These are phyloP conservation scores for Hypotaenidia philippensis DNA, from an alignment of 2,797 vertebrate species.

Conservation along the genomic window DNA sequence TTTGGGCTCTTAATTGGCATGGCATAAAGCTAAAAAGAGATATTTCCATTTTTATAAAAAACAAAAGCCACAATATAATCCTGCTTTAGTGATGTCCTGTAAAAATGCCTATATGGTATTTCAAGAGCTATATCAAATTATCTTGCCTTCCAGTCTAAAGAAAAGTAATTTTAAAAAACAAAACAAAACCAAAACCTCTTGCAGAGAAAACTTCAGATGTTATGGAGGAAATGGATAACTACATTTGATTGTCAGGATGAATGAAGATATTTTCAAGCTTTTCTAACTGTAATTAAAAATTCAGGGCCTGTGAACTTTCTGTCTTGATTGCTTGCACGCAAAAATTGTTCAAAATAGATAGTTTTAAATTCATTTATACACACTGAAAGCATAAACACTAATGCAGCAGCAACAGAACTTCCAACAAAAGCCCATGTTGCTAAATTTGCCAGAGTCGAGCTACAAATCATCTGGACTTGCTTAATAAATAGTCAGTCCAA, in stretches of 20 bases:
- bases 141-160: not conserved
- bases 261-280: not conserved
- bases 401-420: not conserved
- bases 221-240: not conserved
- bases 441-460: slow-evolving; percentile 26
- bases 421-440: not conserved
- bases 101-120: not conserved
- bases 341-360: not conserved
- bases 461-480: not conserved
- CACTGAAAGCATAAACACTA: not conserved
- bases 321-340: not conserved
- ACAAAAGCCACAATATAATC: not conserved
- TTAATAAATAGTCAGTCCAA: slow-evolving; percentile 20
- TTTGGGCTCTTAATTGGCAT: not conserved
- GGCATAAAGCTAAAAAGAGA: not conserved
- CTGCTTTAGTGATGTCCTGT: not conserved
- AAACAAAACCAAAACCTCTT: not conserved
- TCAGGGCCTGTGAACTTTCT: not conserved
- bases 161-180: not conserved
- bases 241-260: not conserved
- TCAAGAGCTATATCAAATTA: not conserved
- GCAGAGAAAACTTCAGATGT: not conserved
- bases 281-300: not conserved
- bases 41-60: not conserved
- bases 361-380: not conserved